Evolutionary conservation across 2,797 vertebrate genomes (phyloP).

Genomic region (Xiphorhynchus erythropygius): DNA sequence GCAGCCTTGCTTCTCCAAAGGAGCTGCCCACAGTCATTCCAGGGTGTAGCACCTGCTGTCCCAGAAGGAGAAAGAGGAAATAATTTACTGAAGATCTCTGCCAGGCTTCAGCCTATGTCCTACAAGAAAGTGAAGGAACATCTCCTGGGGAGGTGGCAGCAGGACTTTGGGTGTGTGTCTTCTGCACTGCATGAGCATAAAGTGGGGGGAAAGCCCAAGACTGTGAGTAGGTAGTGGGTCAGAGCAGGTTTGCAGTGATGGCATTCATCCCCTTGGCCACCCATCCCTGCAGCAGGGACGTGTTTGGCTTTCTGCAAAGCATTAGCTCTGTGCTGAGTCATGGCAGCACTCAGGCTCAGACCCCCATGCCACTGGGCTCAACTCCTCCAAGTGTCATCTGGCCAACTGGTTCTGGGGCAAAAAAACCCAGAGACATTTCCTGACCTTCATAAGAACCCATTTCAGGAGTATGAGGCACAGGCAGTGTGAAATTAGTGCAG

Average conservation of each 20-base stretch:
- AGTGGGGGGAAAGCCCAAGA: neutral
- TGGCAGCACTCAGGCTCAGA: neutral
- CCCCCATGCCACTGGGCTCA: fast-evolving
- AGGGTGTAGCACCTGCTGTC: neutral
- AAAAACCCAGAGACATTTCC: neutral
- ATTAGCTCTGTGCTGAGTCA: neutral
- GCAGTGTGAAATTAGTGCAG: neutral
- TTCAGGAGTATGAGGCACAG: neutral
- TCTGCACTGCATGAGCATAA: neutral
- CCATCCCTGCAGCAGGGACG: neutral
- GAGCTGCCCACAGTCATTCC: neutral
- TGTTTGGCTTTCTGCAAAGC: neutral
- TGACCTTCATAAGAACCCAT: neutral
- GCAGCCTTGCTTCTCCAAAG: neutral
- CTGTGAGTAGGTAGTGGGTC: neutral
- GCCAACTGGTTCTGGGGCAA: neutral
- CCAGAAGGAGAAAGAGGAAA: neutral
- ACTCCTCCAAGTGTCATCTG: fast-evolving
- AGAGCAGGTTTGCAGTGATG: neutral
- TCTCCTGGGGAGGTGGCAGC: neutral
- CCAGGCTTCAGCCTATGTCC: neutral
- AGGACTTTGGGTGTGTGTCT: neutral
- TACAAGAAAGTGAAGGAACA: neutral
- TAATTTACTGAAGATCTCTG: neutral
- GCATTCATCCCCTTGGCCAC: fast-evolving